A percentile compares a stretch with the other conserved stretches of the same genome.
phyloP scores from a whole-genome alignment of 64 coral and sea anemone genomes.

The Cladopsammia gracilis region DNA sequence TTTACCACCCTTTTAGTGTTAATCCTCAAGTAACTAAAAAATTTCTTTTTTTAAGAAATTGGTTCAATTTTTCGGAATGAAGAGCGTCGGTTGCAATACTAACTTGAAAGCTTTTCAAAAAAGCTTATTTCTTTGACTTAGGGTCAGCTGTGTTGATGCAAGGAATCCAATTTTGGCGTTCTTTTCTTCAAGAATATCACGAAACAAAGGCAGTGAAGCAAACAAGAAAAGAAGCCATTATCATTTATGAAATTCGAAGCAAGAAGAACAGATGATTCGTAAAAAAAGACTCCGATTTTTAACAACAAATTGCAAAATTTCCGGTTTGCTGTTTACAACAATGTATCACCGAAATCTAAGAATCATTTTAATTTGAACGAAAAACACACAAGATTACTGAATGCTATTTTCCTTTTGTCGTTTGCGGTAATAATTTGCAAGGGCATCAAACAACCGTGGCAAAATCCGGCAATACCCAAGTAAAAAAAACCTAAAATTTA shows the following conservation, averaged over 20 bases:
- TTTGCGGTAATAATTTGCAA: not conserved
- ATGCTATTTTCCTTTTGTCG: not conserved
- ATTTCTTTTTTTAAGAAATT: no score
- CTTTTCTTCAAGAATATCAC: not conserved
- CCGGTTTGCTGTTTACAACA: not conserved
- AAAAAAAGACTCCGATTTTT: not conserved
- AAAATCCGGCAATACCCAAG: not conserved
- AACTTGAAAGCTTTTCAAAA: not conserved
- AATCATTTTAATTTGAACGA: not conserved
- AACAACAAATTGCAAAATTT: not conserved
- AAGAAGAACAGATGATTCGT: not conserved
- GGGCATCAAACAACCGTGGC: not conserved
- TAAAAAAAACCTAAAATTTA: not conserved
- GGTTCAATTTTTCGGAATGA: no score
- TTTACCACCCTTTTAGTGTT: not conserved
- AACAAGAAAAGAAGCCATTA: not conserved
- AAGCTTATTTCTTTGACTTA: not conserved
- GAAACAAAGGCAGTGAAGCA: slow-evolving; percentile 13
- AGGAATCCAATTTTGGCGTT: slow-evolving; percentile 24
- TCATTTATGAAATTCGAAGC: slow-evolving; percentile 13
- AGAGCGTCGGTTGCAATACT: not conserved
- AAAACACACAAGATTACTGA: not conserved
- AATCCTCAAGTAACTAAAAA: not conserved
- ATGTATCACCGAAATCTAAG: not conserved
- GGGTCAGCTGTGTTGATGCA: slow-evolving; percentile 47